Base-by-base conservation (phyloP, 2,888 invertebrate genomes). In the Criorhina ranunculi region DNA sequence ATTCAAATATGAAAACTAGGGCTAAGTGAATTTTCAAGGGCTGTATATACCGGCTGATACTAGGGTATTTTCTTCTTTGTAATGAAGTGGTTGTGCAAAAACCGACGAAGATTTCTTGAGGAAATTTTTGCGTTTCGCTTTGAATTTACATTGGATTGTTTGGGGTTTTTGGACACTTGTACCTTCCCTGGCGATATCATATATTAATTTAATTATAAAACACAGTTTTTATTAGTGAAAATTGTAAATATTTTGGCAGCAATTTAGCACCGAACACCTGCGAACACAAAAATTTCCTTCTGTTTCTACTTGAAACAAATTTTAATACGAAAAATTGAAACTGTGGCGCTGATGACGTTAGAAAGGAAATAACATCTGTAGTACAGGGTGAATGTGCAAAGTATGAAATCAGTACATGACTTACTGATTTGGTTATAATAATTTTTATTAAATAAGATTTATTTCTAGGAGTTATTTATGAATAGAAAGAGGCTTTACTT, bases 81-180 rank as follows among this genome's bases (percentile, higher is more conserved):
- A 19, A 29, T 7, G 2, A 40, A 31, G 35, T 40, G 42, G 51
- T 73, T 73, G 51, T 53, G 51, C 72, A 51, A 31, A 60, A 51
- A 53, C 29, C 40, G 51, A 19, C 40, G 40, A 40, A n/a, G 12
- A 42, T 31, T 59, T 37, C 5, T 17, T 17, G 17, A 11, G 51
- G 40, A 51, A 19, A 40, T 11, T 29, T 7, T 24, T 5, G 9
- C 5, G 4, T 29, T 15, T 12, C n/a, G 4, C 33, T 31, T 24
- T 24, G n/a, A 8, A 9, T 51, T 73, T 62, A 51, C 60, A 60
- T 72, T 19, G 72, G 60, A 60, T 42, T 12, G 9, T 35, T 29
- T 0, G 35, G 15, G 35, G 35, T 59, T n/a, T 59, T 59, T 31
- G 24, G 29, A 11, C n/a, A 70, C 33, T 35, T 12, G 19, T 5